phyloP scores from a whole-genome alignment of 2,888 invertebrate species.

The Corbicula japonica region DNA sequence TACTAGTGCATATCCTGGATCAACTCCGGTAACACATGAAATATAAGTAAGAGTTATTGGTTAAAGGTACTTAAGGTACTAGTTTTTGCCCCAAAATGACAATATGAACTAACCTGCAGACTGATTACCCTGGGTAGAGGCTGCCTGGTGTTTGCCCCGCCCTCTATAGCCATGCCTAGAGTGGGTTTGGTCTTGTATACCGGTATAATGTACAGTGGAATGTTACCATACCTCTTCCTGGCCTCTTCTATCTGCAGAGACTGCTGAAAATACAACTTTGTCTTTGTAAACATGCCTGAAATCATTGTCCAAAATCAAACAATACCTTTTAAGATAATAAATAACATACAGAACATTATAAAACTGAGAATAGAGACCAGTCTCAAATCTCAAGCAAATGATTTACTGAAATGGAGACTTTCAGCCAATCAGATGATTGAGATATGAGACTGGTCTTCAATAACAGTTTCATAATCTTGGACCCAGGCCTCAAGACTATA shows the following conservation, averaged over 20 bases:
- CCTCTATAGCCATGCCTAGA: slow-evolving; percentile 98
- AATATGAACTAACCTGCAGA: slow-evolving; percentile 94
- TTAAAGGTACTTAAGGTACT: neutral
- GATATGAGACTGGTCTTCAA: too few species aligned
- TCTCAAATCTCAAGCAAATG: too few species aligned
- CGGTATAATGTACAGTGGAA: slow-evolving; percentile 84
- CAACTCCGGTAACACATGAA: slow-evolving; percentile 5
- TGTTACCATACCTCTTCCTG: slow-evolving; percentile 68
- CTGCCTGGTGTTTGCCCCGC: slow-evolving; percentile 98
- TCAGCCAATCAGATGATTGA: too few species aligned
- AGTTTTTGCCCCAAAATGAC: neutral
- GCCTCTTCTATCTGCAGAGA: slow-evolving; percentile 63
- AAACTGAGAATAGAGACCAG: too few species aligned
- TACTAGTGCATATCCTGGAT: too few species aligned
- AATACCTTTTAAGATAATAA: too few species aligned
- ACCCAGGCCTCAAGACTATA: too few species aligned
- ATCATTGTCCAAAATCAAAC: too few species aligned
- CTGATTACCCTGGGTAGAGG: slow-evolving; percentile 97
- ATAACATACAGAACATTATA: too few species aligned
- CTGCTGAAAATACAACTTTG: slow-evolving; percentile 62
- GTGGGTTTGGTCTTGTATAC: slow-evolving; percentile 97
- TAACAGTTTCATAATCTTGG: too few species aligned
- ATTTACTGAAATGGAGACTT: too few species aligned
- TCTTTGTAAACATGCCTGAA: too few species aligned
- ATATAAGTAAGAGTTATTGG: neutral